Base-by-base conservation (phyloP, 2,888 invertebrate species). In the Caenorhabditis uteleia region DNA sequence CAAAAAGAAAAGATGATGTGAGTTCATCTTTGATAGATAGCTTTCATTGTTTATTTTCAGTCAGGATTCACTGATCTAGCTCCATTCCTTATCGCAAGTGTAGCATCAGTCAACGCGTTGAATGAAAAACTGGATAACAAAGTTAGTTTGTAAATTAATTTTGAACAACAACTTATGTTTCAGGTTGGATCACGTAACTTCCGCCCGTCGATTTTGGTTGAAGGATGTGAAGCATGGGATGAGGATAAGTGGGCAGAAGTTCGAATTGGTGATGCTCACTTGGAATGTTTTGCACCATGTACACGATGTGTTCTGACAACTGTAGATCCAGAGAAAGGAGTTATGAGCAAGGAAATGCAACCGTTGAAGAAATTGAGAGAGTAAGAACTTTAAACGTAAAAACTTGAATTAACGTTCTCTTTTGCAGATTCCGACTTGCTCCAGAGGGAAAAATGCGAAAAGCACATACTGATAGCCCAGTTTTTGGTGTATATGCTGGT, bases 231-330 rank as follows among this genome's bases (percentile, higher is more conserved):
- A n/a, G 58, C 70, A 3, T 74, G 65, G 61, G 74, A 74, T 33
- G 74, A 74, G 26, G 74, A 74, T 43, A 64, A 64, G 49, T 74
- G 74, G 74, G 61, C 57, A 1, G 51, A 66, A 25, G 18, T 74
- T 1, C 25, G 40, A 42, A 65, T 70, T 18, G 74, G 68, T 29
- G 69, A 69, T 40, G 70, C 59, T 14, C 54, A 51, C 12, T 31
- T 73, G 12, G 60, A 70, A 44, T 70, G 70, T 36, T 70, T 64
- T 48, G 61, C 59, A 18, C 73, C 73, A 2, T 73, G 73, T 27
- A 64, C 65, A 12, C 27, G 70, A 42, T 70, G 70, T 38, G 64
- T 70, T 18, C 20, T 70, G 25, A 70, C 70, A 7, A 68, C 67
- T 5, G 60, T 70, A 0, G 61, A 68, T 47, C 70, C 70, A 0